These are phyloP conservation scores for Drosophila subquinaria DNA, from an alignment of 2,888 invertebrate species.

Conservation along the genomic window DNA sequence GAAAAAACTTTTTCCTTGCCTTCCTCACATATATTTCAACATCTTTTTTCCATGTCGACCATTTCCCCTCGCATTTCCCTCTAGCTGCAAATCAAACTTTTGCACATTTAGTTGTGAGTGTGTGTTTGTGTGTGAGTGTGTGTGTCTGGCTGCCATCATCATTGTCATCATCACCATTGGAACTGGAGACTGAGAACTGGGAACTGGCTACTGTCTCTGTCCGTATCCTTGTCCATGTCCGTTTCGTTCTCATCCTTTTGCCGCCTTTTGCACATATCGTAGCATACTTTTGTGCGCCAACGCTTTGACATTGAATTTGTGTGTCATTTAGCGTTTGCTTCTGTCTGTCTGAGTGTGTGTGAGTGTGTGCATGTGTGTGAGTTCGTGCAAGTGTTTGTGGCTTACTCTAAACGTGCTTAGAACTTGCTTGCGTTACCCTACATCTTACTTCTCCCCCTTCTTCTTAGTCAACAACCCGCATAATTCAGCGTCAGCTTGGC, in stretches of 20 bases:
- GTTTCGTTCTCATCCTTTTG: slow-evolving; percentile 22
- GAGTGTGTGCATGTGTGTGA: slow-evolving; percentile 12
- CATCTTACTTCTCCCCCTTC: neutral
- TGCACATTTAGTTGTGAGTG: slow-evolving; percentile 46
- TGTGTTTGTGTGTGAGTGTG: slow-evolving; percentile 20
- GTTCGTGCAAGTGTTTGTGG: slow-evolving; percentile 40
- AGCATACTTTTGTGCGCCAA: slow-evolving; percentile 65
- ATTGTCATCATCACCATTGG: slow-evolving; percentile 64
- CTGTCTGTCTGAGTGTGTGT: slow-evolving; percentile 11
- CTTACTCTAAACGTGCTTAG: slow-evolving; percentile 46
- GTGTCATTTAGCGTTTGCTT: slow-evolving; percentile 59
- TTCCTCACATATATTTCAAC: slow-evolving; percentile 58
- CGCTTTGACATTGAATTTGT: slow-evolving; percentile 77
- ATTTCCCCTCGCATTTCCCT: slow-evolving; percentile 55
- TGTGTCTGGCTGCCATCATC: slow-evolving; percentile 56
- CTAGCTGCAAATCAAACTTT: slow-evolving; percentile 67
- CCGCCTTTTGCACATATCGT: slow-evolving; percentile 40
- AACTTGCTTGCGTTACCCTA: slow-evolving; percentile 33
- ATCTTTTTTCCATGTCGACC: slow-evolving; percentile 64
- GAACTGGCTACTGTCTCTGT: slow-evolving; percentile 34
- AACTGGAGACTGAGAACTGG: neutral
- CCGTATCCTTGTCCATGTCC: slow-evolving; percentile 19
- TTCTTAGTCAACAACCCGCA: slow-evolving; percentile 56
- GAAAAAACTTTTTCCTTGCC: slow-evolving; percentile 42
- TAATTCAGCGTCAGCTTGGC: slow-evolving; percentile 58